Evolutionary conservation across 2,888 invertebrate species (phyloP).

Genomic region (Melanotus villosus): DNA sequence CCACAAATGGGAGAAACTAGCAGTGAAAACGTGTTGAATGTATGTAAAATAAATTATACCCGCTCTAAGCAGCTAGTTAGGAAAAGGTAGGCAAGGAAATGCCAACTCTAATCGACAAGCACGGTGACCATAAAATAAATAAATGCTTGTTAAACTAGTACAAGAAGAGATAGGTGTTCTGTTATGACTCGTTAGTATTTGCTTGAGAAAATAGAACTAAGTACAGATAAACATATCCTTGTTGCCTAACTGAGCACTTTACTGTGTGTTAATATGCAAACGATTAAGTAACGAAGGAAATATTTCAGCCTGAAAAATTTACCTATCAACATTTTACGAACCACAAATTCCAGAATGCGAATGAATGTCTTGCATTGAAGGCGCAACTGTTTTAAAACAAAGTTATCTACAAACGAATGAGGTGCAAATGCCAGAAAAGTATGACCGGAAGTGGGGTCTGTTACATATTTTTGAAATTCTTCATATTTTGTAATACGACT

Average conservation of each 20-base stretch:
- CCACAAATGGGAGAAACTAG: slow-evolving; percentile 33
- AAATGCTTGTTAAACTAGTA: slow-evolving; percentile 24
- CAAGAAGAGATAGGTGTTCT: slow-evolving; percentile 12
- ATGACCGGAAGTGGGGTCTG: slow-evolving; percentile 4
- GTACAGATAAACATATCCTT: slow-evolving; percentile 3
- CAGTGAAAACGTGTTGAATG: slow-evolving; percentile 32
- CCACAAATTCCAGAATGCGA: slow-evolving; percentile 5
- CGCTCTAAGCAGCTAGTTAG: slow-evolving; percentile 7
- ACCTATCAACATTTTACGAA: slow-evolving; percentile 16
- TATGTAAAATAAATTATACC: slow-evolving; percentile 28
- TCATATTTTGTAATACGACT: neutral
- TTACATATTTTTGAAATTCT: slow-evolving; percentile 5
- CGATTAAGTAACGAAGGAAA: neutral
- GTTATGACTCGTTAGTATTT: slow-evolving; percentile 17
- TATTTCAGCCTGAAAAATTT: slow-evolving; percentile 15
- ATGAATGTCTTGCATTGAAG: slow-evolving; percentile 1
- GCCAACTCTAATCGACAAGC: slow-evolving; percentile 21
- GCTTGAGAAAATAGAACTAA: slow-evolving; percentile 12
- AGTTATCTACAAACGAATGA: slow-evolving; percentile 3
- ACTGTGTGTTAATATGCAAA: neutral
- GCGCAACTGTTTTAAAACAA: slow-evolving; percentile 3
- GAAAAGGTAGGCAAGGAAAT: slow-evolving; percentile 22
- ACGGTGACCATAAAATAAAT: slow-evolving; percentile 10
- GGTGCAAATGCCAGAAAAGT: slow-evolving; percentile 5
- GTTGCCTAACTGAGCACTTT: slow-evolving; percentile 7